Conservation (phyloP, 2,797 vertebrate species). For the Oreortyx pictus region DNA sequence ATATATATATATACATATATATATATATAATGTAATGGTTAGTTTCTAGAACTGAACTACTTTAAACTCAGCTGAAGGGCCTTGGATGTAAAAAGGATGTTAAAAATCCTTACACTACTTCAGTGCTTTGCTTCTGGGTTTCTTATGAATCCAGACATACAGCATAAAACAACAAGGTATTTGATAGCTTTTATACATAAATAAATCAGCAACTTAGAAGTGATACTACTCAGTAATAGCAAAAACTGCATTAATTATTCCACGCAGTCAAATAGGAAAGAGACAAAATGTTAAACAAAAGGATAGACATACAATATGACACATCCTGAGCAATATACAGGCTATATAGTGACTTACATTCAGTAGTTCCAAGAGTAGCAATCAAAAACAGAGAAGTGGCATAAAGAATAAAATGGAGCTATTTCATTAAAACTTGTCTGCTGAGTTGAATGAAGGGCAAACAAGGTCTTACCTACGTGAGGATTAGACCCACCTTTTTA, state of each 20-base stretch:
- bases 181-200: constrained; percentile 15
- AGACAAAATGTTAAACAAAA: not conserved
- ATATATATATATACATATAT: too few relatives aligned
- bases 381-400: constrained; percentile 1
- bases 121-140: not conserved
- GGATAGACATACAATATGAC: not conserved
- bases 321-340: not conserved
- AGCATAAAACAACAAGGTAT: not conserved
- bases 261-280: not conserved
- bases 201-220: constrained; percentile 16
- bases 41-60: not conserved
- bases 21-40: not conserved
- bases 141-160: not conserved
- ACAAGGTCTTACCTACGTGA: not conserved
- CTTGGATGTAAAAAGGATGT: not conserved
- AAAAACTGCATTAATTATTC: constrained; percentile 13
- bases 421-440: constrained; percentile 53
- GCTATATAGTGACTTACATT: not conserved
- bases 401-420: constrained; percentile 19
- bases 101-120: not conserved
- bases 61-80: not conserved
- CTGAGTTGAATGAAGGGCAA: constrained; percentile 49
- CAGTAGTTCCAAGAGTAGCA: not conserved
- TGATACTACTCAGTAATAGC: not conserved
- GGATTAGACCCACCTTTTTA: constrained; percentile 40